These are phyloP conservation scores for Intellagama lesueurii DNA, from an alignment of 2,797 vertebrate species.

Conservation along the genomic window DNA sequence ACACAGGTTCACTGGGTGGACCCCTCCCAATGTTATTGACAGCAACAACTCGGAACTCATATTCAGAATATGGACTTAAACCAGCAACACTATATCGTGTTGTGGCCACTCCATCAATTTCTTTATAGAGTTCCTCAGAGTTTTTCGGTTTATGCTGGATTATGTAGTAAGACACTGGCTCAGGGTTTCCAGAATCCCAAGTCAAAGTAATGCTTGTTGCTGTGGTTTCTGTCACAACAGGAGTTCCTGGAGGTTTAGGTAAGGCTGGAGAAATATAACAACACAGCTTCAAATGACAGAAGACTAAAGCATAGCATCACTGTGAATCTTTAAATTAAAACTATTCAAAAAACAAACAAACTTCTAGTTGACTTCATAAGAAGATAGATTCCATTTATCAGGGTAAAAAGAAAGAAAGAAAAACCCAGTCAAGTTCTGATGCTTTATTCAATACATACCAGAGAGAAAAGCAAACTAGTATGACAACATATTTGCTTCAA, in stretches of 20 bases:
- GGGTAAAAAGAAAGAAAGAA: not conserved
- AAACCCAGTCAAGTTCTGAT: no score
- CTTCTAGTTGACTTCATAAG: not conserved
- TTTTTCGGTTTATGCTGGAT: conserved; percentile 96
- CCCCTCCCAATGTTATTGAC: conserved; percentile 98
- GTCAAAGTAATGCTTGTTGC: conserved; percentile 98
- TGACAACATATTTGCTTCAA: not conserved
- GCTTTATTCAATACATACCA: not conserved
- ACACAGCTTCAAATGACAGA: conserved; percentile 32
- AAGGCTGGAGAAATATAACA: conserved; percentile 83
- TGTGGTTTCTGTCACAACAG: conserved; percentile 95
- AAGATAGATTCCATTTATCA: not conserved
- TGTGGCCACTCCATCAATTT: conserved; percentile 97
- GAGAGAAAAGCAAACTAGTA: not conserved
- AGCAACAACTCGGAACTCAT: conserved; percentile 94
- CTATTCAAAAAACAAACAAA: no score
- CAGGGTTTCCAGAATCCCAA: conserved; percentile 98
- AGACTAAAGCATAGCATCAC: not conserved
- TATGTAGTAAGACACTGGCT: conserved; percentile 97
- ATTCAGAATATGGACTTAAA: conserved; percentile 96
- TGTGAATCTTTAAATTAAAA: not conserved
- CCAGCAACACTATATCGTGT: conserved; percentile 98
- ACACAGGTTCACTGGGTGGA: conserved; percentile 91
- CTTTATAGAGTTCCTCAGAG: conserved; percentile 93
- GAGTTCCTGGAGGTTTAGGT: conserved; percentile 93